These are phyloP conservation scores for Pangasius krempfi DNA, from an alignment of 2,797 vertebrate species.

Conservation along the genomic window DNA sequence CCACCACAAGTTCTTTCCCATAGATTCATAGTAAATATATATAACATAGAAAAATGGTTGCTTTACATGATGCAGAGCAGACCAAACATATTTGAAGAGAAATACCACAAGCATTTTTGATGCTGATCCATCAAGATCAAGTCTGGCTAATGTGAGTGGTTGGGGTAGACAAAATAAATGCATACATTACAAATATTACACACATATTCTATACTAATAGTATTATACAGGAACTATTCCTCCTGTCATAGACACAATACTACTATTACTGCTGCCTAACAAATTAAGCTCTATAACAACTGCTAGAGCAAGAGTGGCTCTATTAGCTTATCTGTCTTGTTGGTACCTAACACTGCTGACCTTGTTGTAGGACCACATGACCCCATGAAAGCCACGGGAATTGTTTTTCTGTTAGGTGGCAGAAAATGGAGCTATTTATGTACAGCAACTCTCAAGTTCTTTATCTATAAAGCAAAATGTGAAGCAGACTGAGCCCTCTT, in stretches of 20 bases:
- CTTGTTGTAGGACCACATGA: neutral
- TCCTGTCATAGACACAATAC: neutral
- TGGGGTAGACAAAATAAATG: neutral
- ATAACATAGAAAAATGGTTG: neutral
- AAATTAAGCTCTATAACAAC: neutral
- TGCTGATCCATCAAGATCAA: neutral
- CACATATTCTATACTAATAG: neutral
- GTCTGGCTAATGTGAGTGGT: neutral
- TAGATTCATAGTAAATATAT: neutral
- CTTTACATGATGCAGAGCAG: neutral
- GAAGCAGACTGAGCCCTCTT: too few species aligned
- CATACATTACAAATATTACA: neutral
- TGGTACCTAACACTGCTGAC: neutral
- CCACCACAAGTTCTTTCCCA: neutral
- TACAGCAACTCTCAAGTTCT: neutral
- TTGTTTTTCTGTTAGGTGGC: neutral
- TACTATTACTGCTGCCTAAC: neutral
- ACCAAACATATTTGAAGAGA: neutral
- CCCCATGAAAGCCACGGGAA: neutral
- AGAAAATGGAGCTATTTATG: neutral
- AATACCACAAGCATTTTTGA: neutral
- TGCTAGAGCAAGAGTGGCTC: neutral
- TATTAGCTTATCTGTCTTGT: neutral
- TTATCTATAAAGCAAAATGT: neutral
- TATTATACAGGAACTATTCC: neutral